phyloP scores from a whole-genome alignment of 64 coral and sea anemone species.

The Catalaphyllia jardinei region DNA sequence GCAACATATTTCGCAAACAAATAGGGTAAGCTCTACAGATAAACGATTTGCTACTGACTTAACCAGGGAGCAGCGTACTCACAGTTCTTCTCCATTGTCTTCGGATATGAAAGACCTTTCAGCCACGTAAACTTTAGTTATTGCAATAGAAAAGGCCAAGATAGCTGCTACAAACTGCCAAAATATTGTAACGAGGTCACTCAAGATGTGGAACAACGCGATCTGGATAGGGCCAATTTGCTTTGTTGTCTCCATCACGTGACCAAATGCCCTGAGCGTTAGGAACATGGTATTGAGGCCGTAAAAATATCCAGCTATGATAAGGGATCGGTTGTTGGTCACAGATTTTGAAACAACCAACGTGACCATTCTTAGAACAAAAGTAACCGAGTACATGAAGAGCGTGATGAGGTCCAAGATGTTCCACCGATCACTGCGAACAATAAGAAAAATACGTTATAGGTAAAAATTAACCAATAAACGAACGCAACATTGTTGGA shows the following conservation, averaged over 20 bases:
- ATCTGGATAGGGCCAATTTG: not conserved
- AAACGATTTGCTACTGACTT: too few relatives aligned
- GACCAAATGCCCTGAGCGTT: not conserved
- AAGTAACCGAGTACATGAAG: not conserved
- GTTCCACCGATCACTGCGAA: not conserved
- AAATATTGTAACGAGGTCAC: not conserved
- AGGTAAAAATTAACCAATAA: too few relatives aligned
- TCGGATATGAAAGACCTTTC: slow-evolving; percentile 17
- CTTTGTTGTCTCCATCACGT: not conserved
- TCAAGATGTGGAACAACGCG: not conserved
- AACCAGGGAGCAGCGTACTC: too few relatives aligned
- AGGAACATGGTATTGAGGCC: slow-evolving; percentile 3
- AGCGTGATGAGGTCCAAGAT: not conserved
- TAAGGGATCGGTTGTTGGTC: not conserved
- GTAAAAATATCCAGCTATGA: not conserved
- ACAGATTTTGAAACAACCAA: not conserved
- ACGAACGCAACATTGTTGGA: too few relatives aligned
- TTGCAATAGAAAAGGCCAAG: not conserved
- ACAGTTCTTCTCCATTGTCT: not conserved
- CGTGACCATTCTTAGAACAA: not conserved
- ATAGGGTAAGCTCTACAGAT: too few relatives aligned
- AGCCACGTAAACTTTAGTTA: not conserved
- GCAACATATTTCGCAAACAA: too few relatives aligned
- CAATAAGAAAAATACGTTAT: not conserved
- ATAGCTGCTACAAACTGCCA: not conserved